phyloP scores from a whole-genome alignment of 2,113 vertebrate species.

The Cryptoleucopteryx plumbea region DNA sequence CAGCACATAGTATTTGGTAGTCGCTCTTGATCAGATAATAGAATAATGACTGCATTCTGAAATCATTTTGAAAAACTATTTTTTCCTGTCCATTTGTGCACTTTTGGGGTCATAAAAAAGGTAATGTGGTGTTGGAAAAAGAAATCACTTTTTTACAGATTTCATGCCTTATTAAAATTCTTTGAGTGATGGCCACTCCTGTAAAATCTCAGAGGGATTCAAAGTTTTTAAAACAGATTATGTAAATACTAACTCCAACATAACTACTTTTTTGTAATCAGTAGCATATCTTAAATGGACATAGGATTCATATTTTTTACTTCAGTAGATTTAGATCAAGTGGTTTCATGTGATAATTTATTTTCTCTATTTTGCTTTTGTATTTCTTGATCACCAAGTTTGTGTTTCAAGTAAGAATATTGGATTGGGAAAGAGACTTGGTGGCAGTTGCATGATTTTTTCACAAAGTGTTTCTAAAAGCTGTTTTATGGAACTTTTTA shows the following conservation, averaged over 20 bases:
- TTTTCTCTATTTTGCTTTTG: neutral
- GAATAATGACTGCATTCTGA: neutral
- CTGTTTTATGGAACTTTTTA: neutral
- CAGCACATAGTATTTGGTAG: neutral
- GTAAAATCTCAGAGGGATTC: neutral
- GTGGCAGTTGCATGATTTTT: neutral
- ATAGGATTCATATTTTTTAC: neutral
- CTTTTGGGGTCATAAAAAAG: neutral
- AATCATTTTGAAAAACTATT: neutral
- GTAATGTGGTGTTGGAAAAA: neutral
- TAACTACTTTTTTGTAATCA: neutral
- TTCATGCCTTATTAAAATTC: neutral
- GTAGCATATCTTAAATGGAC: neutral
- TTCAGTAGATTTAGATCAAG: neutral
- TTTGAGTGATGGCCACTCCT: neutral
- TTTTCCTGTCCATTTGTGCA: neutral
- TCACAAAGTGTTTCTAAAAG: neutral
- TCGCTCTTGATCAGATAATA: neutral
- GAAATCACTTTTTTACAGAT: neutral
- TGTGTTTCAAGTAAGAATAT: neutral
- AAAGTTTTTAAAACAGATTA: neutral
- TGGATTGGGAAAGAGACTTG: neutral
- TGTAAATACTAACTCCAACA: neutral
- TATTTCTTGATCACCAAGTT: neutral
- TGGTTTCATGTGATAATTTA: neutral